These are phyloP conservation scores for Phaethornis superciliosus DNA, from an alignment of 2,113 vertebrate genomes.

Conservation along the genomic window DNA sequence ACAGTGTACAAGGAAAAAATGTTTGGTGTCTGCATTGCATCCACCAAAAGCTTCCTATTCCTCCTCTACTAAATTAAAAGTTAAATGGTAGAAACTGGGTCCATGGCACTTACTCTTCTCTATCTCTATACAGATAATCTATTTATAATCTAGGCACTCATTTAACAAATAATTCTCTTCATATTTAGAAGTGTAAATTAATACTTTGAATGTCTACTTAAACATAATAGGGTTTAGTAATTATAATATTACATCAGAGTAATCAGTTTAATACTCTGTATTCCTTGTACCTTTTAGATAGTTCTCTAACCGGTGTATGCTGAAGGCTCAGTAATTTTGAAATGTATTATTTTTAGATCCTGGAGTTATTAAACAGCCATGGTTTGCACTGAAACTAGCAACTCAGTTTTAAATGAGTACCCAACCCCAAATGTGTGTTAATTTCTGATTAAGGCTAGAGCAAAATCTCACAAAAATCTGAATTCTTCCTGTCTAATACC, in stretches of 20 bases:
- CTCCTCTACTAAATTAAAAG: neutral
- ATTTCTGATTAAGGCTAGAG: neutral
- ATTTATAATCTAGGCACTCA: neutral
- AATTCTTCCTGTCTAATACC: neutral
- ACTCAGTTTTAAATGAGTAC: neutral
- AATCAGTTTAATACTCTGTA: neutral
- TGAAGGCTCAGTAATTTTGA: neutral
- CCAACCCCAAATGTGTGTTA: neutral
- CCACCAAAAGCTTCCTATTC: neutral
- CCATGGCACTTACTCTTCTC: neutral
- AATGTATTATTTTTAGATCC: neutral
- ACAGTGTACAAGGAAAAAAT: neutral
- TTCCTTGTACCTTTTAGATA: neutral
- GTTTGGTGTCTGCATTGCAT: neutral
- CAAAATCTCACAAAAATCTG: neutral
- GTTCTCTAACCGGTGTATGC: neutral
- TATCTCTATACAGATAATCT: too few species aligned
- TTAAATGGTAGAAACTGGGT: neutral
- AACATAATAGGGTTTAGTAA: neutral
- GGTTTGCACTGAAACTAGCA: neutral
- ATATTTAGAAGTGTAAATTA: neutral
- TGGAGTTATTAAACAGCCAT: neutral
- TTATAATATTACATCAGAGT: neutral
- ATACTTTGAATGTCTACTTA: neutral
- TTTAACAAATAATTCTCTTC: neutral